Conservation (phyloP, 2,113 vertebrate species). For the Cariama cristata region DNA sequence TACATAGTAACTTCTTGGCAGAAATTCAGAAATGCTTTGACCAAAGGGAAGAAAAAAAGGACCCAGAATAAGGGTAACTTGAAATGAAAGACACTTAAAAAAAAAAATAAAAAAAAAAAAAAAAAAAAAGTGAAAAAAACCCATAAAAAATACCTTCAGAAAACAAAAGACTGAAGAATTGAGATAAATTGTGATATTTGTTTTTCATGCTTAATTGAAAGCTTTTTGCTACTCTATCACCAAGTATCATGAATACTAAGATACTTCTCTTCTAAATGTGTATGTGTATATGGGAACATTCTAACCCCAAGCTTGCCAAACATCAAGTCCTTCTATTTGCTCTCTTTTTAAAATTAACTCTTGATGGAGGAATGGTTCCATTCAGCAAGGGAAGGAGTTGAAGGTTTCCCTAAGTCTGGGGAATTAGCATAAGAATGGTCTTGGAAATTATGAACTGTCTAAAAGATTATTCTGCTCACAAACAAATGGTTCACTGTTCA, state of each 20-base stretch:
- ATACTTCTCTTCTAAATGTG: conserved; percentile 62
- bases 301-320: conserved; percentile 68
- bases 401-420: conserved; percentile 15
- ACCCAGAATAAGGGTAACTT: conserved; percentile 62
- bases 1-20: conserved; percentile 75
- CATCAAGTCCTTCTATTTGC: conserved; percentile 60
- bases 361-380: conserved; percentile 41
- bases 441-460: conserved; percentile 58
- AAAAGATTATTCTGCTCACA: conserved; percentile 27
- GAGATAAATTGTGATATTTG: conserved; percentile 64
- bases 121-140: not conserved
- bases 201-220: conserved; percentile 63
- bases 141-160: conserved; percentile 5
- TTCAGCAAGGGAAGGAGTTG: conserved; percentile 44
- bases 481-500: conserved; percentile 2
- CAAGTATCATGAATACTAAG: conserved; percentile 71
- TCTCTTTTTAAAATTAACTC: conserved; percentile 75
- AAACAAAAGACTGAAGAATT: conserved; percentile 49
- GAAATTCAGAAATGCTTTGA: conserved; percentile 73
- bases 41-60: conserved; percentile 62
- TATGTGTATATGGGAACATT: conserved; percentile 70
- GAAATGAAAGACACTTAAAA: conserved; percentile 23
- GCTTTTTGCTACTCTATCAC: conserved; percentile 46
- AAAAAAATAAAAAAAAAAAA: not conserved
- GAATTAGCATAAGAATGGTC: conserved; percentile 57